These are phyloP conservation scores for Trichopoda pennipes DNA, from an alignment of 2,888 invertebrate species.

Conservation along the genomic window DNA sequence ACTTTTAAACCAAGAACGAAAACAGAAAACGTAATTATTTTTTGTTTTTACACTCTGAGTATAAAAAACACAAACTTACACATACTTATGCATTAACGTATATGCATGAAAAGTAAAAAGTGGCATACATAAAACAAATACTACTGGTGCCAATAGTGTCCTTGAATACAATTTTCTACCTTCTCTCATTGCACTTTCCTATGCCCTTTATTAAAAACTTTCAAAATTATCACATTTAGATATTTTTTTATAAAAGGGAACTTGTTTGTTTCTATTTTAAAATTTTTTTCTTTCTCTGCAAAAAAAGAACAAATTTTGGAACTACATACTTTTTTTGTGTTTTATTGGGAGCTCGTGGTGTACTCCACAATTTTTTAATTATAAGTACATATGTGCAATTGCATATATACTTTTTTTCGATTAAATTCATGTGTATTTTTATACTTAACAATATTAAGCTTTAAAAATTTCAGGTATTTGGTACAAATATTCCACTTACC, in stretches of 20 bases:
- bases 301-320: conserved; percentile 57
- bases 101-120: conserved; percentile 31
- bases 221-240: too few relatives aligned
- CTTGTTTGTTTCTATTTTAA: background rate
- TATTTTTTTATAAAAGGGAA: too few relatives aligned
- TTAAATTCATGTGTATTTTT: background rate
- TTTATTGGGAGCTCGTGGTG: conserved; percentile 61
- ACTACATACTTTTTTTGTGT: conserved; percentile 45
- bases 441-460: too few relatives aligned
- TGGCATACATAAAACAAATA: conserved; percentile 37
- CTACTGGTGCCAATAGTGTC: conserved; percentile 71
- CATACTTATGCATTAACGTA: conserved; percentile 10
- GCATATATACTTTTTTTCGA: background rate
- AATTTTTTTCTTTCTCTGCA: background rate
- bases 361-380: background rate
- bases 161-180: conserved; percentile 77
- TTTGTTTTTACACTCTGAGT: conserved; percentile 41
- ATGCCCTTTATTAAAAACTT: conserved; percentile 51
- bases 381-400: background rate
- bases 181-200: conserved; percentile 71
- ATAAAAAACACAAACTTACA: conserved; percentile 28
- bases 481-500: conserved; percentile 72
- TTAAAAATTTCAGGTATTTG: conserved; percentile 17
- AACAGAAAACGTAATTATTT: conserved; percentile 42
- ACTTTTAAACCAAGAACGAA: conserved; percentile 16